Base-by-base conservation (phyloP, 2,113 vertebrate genomes). In the Forbesichthys agassizii region DNA sequence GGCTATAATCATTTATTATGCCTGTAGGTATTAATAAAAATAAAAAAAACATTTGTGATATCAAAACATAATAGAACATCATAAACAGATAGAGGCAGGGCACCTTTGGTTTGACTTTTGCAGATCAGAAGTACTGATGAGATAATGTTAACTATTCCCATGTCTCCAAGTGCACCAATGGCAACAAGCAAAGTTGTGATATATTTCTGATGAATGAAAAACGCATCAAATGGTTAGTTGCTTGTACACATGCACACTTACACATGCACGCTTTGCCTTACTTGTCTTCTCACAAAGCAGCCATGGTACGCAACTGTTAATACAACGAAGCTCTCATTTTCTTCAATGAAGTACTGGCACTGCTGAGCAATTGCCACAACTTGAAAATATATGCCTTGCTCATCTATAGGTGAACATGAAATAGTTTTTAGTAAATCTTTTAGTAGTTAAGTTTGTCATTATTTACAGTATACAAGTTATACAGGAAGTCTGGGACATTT, bases 251-350 rank as follows among this genome's bases (percentile, higher is more conserved):
- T 20, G 16, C 7, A 20, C 18, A 59, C 27, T 59, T 16, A 11
- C 4, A 58, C 36, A 48, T 2, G 9, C 54, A 65, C 6, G 64
- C 12, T 49, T 64, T 16, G 5, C 33, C 77, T 80, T 64, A 88
- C 88, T 48, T 60, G 61, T 78, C 46, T 80, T 66, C 52, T 82
- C 18, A 89, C 76, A 53, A 84, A 86, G 66, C 86, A 88, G 7
- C 81, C 73, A n/a, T 49, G 18, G 9, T 58, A 64, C 13, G 75
- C 18, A 16, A 78, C 81, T 9, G 69, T 71, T 1, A 86, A 54
- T 56, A 75, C 7, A 12, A 77, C 0, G 1, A 78, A 77, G 49
- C 9, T 66, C 5, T 77, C 66, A 1, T 55, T 78, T 73, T 82
- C 83, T 51, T 13, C 1, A 1, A 88, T 56, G 59, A 69, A 70